Percentiles rank a stretch among this genome's conserved stretches.
phyloP scores from a whole-genome alignment of 2,888 invertebrate genomes.

The Acanthosepion pharaonis region DNA sequence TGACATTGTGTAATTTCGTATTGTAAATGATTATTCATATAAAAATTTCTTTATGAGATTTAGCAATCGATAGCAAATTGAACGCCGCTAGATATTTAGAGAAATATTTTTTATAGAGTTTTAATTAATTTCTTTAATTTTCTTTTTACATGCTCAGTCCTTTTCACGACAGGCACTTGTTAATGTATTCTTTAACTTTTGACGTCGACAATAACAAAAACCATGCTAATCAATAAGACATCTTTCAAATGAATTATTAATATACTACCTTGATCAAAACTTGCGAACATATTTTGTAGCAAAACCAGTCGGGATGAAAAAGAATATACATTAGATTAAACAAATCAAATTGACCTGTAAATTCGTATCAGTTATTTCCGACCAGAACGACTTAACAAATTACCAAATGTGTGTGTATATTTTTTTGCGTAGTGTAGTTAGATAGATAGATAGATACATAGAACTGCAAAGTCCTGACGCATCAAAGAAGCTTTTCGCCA shows the following conservation, averaged over 20 bases:
- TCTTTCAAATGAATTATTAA: conserved; percentile 15
- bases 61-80: not conserved
- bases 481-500: no score
- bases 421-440: no score
- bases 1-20: no score
- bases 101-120: not conserved
- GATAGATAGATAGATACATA: no score
- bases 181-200: not conserved
- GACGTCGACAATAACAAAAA: not conserved
- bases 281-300: not conserved
- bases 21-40: not conserved
- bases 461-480: no score
- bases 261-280: not conserved
- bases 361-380: not conserved
- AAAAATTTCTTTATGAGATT: not conserved
- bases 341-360: not conserved
- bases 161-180: not conserved
- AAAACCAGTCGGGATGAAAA: not conserved
- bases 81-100: not conserved
- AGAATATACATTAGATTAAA: not conserved
- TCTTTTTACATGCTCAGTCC: not conserved
- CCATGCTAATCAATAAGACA: not conserved
- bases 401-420: no score
- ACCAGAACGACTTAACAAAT: no score
- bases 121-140: not conserved